These are phyloP conservation scores for Malurus melanocephalus DNA, from an alignment of 2,113 vertebrate species.

Conservation along the genomic window DNA sequence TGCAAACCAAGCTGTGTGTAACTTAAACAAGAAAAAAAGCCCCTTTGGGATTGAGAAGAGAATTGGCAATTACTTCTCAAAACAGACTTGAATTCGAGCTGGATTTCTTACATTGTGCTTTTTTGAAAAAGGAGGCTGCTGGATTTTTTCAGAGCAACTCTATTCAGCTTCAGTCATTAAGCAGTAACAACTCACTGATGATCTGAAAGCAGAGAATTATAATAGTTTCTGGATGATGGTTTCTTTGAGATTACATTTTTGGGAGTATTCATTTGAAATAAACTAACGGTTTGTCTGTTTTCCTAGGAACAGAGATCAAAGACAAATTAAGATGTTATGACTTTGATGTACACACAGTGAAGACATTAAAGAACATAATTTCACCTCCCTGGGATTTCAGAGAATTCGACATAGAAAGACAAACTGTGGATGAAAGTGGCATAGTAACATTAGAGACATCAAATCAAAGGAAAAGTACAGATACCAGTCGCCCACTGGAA, in stretches of 20 bases:
- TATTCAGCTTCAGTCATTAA: neutral
- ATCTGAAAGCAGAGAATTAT: neutral
- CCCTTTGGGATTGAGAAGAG: neutral
- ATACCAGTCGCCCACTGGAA: constrained; percentile 81
- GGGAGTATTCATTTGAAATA: neutral
- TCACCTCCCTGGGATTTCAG: constrained; percentile 84
- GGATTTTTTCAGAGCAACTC: neutral
- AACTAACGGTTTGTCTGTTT: constrained; percentile 36
- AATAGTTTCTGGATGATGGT: neutral
- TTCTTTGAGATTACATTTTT: neutral
- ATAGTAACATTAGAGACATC: constrained; percentile 82
- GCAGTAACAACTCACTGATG: neutral
- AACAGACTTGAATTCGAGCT: neutral
- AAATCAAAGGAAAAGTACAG: constrained; percentile 82
- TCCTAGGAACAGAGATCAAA: constrained; percentile 91
- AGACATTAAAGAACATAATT: constrained; percentile 93
- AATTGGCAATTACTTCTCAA: constrained; percentile 2
- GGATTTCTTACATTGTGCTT: neutral
- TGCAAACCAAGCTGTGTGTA: neutral
- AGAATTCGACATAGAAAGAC: constrained; percentile 79
- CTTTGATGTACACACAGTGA: constrained; percentile 84
- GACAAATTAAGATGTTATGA: constrained; percentile 90
- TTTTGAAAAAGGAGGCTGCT: neutral
- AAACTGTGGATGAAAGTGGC: constrained; percentile 82
- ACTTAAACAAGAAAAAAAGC: neutral